phyloP scores from a whole-genome alignment of 2,113 vertebrate species.

The Micromys minutus region DNA sequence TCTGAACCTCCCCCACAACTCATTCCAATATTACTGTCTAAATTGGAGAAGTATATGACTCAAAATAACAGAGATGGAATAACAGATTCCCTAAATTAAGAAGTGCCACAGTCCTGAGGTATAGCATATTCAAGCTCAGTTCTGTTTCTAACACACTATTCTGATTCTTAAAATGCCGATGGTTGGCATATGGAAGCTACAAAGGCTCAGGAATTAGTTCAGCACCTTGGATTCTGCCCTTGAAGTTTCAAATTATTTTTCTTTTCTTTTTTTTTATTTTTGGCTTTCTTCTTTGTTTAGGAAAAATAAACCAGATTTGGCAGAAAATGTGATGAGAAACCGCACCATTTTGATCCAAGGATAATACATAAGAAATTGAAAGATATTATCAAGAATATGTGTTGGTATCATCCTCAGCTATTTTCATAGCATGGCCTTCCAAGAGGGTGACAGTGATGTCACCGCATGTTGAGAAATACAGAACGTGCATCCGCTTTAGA shows the following conservation, averaged over 20 bases:
- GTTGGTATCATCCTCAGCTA: not conserved
- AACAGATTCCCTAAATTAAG: not conserved
- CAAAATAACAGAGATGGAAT: not conserved
- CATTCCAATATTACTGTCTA: not conserved
- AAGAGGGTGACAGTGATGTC: not conserved
- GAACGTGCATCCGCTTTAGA: not conserved
- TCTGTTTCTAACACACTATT: not conserved
- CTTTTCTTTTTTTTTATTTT: not conserved
- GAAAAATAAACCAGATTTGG: conserved; percentile 56
- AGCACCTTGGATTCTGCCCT: not conserved
- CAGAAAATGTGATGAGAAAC: conserved; percentile 55
- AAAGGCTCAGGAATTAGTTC: conserved; percentile 34
- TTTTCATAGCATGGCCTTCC: conserved; percentile 25
- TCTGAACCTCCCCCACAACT: not conserved
- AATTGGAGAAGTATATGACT: not conserved
- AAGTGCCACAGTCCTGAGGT: not conserved
- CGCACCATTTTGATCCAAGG: conserved; percentile 16
- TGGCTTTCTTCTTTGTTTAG: conserved; percentile 38
- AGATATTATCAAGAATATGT: conserved; percentile 13
- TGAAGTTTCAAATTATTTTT: conserved; percentile 5
- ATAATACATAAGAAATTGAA: conserved; percentile 49
- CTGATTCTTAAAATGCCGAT: not conserved
- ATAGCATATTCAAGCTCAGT: not conserved
- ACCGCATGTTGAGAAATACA: not conserved
- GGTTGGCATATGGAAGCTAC: not conserved